Evolutionary conservation across 2,888 invertebrate genomes (phyloP), one percentile per base, ranked within the genome.

Genomic region (Tetheella fluctuosa): DNA sequence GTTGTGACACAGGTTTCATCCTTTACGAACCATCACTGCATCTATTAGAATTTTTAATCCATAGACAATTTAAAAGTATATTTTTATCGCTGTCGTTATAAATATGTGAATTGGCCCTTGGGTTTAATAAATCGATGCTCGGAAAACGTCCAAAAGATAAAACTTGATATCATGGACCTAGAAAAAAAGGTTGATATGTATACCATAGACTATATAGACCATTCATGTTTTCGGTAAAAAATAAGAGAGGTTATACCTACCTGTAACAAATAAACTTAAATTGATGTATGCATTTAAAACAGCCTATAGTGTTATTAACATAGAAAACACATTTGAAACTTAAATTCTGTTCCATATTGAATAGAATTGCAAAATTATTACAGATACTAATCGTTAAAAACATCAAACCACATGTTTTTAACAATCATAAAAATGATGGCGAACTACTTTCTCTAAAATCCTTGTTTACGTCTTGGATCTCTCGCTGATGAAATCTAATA

Each of bases 381-480:
- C 1, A 42, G 5, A 42, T 7, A 17, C 42, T 17, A 42, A 17
- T 52, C 52, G 52, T n/a, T 52, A 23, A 52, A 52, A 52, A 52
- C 15, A 25, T 25, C 3, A 23, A 23, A 13, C 25, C 5, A 23
- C 25, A 10, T 52, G 25, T 28, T 53, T 55, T 48, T 48, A 48
- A 23, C 20, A 20, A 34, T 37, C 55, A 13, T 34, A 55, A 55
- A 55, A 17, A 8, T 13, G 55, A 34, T 34, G 30, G 20, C 34
- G 12, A 34, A 17, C 54, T 55, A 17, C 55, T 55, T 55, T 55
- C 55, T 20, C 55, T 37, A n/a, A 23, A 28, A 55, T 17, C 23
- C 20, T 34, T 55, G 23, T 34, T 55, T 55, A 55, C 37, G 55
- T 55, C 55, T 55, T 12, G 10, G 13, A 28, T 15, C 20, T 17